phyloP scores from a whole-genome alignment of 2,888 invertebrate species.

The Ormyrus nitidulus region DNA sequence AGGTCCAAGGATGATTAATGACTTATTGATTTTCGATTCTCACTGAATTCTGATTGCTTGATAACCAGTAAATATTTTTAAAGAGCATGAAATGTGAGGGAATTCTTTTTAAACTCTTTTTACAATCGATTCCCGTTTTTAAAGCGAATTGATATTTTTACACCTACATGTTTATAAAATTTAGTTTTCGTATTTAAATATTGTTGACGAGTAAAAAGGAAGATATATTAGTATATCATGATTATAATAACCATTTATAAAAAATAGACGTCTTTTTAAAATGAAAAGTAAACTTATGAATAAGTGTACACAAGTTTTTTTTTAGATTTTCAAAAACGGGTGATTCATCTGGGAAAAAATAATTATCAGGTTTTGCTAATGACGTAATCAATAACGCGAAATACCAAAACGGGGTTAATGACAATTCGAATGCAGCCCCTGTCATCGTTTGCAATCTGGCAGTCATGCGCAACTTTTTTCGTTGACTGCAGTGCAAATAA shows the following conservation, averaged over 20 bases:
- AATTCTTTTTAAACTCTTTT: background rate
- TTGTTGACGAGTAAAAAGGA: no score
- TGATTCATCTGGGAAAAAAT: no score
- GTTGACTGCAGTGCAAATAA: slow-evolving; percentile 31
- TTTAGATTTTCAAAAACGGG: no score
- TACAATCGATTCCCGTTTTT: background rate
- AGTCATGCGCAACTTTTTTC: slow-evolving; percentile 13
- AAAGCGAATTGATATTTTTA: no score
- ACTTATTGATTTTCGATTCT: slow-evolving; percentile 35
- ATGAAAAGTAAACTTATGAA: no score
- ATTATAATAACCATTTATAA: no score
- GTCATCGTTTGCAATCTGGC: slow-evolving; percentile 1
- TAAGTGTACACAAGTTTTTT: no score
- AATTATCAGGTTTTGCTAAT: background rate
- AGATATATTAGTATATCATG: no score
- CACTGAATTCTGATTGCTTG: no score
- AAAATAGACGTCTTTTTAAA: no score
- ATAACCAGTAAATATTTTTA: background rate
- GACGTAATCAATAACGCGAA: slow-evolving; percentile 23
- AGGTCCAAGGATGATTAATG: slow-evolving; percentile 10
- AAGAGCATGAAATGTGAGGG: background rate
- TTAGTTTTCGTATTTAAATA: no score
- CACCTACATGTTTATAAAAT: no score
- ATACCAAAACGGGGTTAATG: slow-evolving; percentile 37
- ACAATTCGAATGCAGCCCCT: slow-evolving; percentile 20